These are phyloP conservation scores for Triplophysa tibetana DNA, from an alignment of 2,113 vertebrate species.

Conservation along the genomic window DNA sequence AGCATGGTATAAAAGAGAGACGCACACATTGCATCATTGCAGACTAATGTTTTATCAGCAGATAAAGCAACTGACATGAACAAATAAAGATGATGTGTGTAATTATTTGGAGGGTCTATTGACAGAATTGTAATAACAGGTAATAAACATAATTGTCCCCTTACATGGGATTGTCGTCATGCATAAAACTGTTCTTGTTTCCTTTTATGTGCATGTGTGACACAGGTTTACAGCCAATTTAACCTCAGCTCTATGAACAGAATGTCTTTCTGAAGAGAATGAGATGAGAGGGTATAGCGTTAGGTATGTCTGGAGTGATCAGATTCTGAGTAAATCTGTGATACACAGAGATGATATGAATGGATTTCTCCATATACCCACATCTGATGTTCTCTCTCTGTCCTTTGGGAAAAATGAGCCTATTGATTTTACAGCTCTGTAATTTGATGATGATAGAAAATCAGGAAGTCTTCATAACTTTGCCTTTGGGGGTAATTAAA, in stretches of 20 bases:
- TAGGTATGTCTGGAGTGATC: no score
- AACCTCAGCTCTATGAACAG: no score
- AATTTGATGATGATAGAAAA: slow-evolving; percentile 5
- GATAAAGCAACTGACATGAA: not conserved
- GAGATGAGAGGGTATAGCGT: no score
- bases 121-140: no score
- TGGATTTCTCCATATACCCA: not conserved
- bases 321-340: not conserved
- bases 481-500: slow-evolving; percentile 1
- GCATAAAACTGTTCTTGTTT: no score
- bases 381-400: not conserved
- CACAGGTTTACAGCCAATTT: no score
- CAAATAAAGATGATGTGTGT: not conserved
- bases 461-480: not conserved
- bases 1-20: not conserved
- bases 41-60: not conserved
- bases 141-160: no score
- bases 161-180: no score
- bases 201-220: no score
- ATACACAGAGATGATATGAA: not conserved
- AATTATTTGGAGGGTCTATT: no score
- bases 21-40: not conserved
- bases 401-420: not conserved
- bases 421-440: slow-evolving; percentile 18
- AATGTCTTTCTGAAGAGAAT: no score